A percentile compares a stretch with the other conserved stretches of the same genome.
Conservation (phyloP, 2,113 vertebrate genomes). For the Sarotherodon lohbergeri region DNA sequence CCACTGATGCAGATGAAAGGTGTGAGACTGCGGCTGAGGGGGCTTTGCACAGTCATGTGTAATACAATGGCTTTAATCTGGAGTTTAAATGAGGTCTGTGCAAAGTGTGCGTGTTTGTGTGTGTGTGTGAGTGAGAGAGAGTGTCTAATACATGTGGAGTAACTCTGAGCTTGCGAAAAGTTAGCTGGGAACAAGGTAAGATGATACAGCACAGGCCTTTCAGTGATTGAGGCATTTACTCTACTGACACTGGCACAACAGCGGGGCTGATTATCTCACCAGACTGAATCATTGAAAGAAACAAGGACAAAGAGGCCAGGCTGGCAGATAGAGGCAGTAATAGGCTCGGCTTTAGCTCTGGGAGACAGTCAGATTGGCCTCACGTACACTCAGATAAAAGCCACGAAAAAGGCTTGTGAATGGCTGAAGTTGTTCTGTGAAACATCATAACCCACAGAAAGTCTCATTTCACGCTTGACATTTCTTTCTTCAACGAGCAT, state of each 20-base stretch:
- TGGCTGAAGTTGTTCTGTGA: not conserved
- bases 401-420: not conserved
- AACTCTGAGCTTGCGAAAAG: not conserved
- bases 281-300: not conserved
- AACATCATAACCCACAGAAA: not conserved
- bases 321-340: not conserved
- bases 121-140: accelerated
- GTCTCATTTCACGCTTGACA: not conserved
- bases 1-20: not conserved
- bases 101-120: not conserved
- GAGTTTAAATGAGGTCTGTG: not conserved
- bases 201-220: not conserved
- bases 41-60: not conserved
- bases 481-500: not conserved
- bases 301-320: not conserved
- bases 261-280: not conserved
- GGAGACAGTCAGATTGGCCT: not conserved
- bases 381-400: not conserved
- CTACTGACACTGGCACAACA: not conserved
- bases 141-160: not conserved
- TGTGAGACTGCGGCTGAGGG: not conserved
- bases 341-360: not conserved
- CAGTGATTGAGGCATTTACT: not conserved
- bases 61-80: not conserved
- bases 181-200: constrained; percentile 18